Percentiles rank a stretch among this genome's conserved stretches.
Evolutionary conservation across 2,113 vertebrate species (phyloP).

Genomic region (Chitala chitala): DNA sequence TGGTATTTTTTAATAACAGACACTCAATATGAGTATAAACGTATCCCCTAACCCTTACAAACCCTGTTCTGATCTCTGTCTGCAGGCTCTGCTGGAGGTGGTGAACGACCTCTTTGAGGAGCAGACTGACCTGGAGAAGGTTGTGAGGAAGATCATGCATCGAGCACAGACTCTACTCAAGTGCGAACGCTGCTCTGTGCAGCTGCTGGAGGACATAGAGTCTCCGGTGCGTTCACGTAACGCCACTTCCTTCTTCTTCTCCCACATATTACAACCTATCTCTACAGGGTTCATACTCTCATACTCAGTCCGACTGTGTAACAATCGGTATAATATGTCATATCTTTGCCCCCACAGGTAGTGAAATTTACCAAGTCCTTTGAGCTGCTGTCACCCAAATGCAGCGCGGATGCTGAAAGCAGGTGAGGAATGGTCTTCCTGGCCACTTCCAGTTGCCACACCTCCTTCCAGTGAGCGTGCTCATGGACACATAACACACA

Average conservation of each 20-base stretch:
- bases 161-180: constrained; percentile 92
- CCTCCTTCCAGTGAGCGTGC: background rate
- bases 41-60: too few species aligned
- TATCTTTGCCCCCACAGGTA: too few species aligned
- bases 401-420: constrained; percentile 88
- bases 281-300: too few species aligned
- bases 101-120: constrained; percentile 98
- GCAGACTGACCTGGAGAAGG: constrained; percentile 98
- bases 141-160: constrained; percentile 98
- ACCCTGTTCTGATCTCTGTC: background rate
- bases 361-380: constrained; percentile 99
- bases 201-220: constrained; percentile 92
- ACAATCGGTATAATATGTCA: too few species aligned
- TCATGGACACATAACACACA: too few species aligned
- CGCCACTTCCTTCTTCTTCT: too few species aligned
- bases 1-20: too few species aligned
- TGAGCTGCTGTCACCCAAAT: constrained; percentile 95
- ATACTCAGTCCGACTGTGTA: too few species aligned
- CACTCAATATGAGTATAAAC: too few species aligned
- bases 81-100: constrained; percentile 89
- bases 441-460: background rate
- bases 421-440: constrained; percentile 64
- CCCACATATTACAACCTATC: too few species aligned
- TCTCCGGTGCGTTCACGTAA: constrained; percentile 72
- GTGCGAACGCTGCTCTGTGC: constrained; percentile 94